Evolutionary conservation across 2,888 invertebrate genomes (phyloP).

Genomic region (Drosophila quasianomalipes): DNA sequence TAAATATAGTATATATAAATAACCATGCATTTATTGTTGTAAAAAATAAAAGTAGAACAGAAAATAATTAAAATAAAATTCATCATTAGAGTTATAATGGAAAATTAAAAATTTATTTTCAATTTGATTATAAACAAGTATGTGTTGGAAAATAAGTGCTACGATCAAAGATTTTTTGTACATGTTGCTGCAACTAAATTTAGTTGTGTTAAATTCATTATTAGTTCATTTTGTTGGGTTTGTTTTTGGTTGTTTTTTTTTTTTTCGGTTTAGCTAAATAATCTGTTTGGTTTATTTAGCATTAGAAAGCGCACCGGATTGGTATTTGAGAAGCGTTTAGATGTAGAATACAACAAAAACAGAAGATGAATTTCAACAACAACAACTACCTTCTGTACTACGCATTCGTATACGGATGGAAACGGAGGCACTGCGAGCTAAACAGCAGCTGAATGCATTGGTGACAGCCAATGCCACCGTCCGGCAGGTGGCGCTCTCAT

Average conservation of each 20-base stretch:
- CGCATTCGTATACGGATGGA: conserved; percentile 47
- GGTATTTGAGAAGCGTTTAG: conserved; percentile 55
- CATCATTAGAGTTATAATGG: conserved; percentile 61
- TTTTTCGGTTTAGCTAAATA: conserved; percentile 40
- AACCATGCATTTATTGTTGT: conserved; percentile 51
- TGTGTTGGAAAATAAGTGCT: conserved; percentile 41
- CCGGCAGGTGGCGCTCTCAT: conserved; percentile 57
- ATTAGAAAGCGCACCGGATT: conserved; percentile 69
- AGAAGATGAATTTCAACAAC: conserved; percentile 42
- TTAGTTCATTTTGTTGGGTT: conserved; percentile 50
- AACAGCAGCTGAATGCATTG: conserved; percentile 56
- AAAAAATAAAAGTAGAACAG: conserved; percentile 2
- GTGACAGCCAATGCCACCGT: conserved; percentile 40
- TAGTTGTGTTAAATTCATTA: conserved; percentile 60
- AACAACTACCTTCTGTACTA: conserved; percentile 73
- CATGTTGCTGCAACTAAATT: conserved; percentile 58
- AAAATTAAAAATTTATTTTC: conserved; percentile 65
- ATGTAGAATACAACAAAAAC: conserved; percentile 42
- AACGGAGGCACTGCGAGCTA: conserved; percentile 34
- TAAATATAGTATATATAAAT: conserved; percentile 5
- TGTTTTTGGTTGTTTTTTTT: conserved; percentile 6
- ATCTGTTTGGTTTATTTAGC: conserved; percentile 46
- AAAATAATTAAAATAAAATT: conserved; percentile 40
- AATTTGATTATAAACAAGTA: conserved; percentile 70
- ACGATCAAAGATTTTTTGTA: conserved; percentile 54